Conservation (phyloP, 2,113 vertebrate species). For the Apteryx mantelli region DNA sequence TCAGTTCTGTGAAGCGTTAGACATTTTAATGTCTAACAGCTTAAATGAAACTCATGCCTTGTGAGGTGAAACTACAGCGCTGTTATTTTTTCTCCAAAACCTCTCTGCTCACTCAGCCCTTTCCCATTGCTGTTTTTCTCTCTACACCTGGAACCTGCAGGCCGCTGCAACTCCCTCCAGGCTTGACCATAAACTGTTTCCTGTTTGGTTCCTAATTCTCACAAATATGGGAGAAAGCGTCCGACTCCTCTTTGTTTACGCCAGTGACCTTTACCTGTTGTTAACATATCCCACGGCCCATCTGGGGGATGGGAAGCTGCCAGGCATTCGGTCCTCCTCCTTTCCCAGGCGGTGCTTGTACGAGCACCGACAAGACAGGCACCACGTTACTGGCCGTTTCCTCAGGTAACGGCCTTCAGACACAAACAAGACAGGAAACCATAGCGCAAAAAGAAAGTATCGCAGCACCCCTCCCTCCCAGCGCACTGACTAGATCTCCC, state of each 20-base stretch:
- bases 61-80: background rate
- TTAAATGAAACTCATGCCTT: background rate
- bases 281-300: background rate
- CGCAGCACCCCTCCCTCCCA: background rate
- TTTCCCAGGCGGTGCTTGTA: background rate
- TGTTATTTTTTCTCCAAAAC: background rate
- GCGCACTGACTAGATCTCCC: background rate
- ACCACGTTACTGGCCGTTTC: rapidly evolving
- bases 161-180: background rate
- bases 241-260: background rate
- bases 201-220: background rate
- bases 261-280: background rate
- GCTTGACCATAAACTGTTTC: rapidly evolving
- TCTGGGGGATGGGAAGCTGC: rapidly evolving
- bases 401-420: background rate
- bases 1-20: background rate
- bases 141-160: background rate
- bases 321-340: background rate
- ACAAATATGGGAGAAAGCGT: background rate
- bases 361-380: rapidly evolving
- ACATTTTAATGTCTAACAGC: background rate
- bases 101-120: background rate
- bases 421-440: background rate
- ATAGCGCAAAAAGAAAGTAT: background rate
- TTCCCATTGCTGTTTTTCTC: background rate